Base-by-base conservation (phyloP, 2,113 vertebrate species). In the Leptosomus discolor region DNA sequence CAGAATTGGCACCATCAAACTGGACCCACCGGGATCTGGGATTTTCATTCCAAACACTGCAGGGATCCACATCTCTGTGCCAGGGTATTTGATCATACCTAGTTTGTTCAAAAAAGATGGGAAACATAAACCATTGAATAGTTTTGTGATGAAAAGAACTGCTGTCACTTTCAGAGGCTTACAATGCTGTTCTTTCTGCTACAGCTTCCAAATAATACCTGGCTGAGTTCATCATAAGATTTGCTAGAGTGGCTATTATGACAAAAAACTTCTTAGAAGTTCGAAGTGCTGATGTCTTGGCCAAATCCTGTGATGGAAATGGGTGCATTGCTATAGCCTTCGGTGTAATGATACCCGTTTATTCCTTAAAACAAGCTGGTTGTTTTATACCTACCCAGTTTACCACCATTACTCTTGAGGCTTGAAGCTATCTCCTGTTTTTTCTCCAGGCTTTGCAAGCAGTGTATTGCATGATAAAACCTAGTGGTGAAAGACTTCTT, bases 21-120 rank as follows among this genome's bases (percentile, higher is more conserved):
- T 96, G 12, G 99, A 99, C 51, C 99, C 99, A 92, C 97, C 92
- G 1, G 99, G 98, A 83, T 99, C 99, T 54, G 98, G 99, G 91
- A 99, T 99, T 68, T 99, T 98, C 98, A 99, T 97, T 39, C 99
- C 99, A 34, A 98, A 97, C n/a, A 99, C 96, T 53, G 98, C 98
- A 5, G 99, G 98, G 50, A 99, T 91, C 95, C 96, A 96, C 39
- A 98, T 60, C 65, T 98, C 98, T 45, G 98, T 98, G 86, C 97
- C 97, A 4, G 98, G 97, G 50, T 98, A 98, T 76, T 95, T 93
- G 94, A 99, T 98, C 83, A 97, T 97, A 56, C 99, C 99, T 99
- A 82, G 69, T 37, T 92, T 22, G 46, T 46, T 16, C 3, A 30
- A n/a, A 71, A 43, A 27, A 51, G 20, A 48, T 12, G 32, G 67